phyloP scores from a whole-genome alignment of 1,140 invertebrate species.

The Globodera rostochiensis region DNA sequence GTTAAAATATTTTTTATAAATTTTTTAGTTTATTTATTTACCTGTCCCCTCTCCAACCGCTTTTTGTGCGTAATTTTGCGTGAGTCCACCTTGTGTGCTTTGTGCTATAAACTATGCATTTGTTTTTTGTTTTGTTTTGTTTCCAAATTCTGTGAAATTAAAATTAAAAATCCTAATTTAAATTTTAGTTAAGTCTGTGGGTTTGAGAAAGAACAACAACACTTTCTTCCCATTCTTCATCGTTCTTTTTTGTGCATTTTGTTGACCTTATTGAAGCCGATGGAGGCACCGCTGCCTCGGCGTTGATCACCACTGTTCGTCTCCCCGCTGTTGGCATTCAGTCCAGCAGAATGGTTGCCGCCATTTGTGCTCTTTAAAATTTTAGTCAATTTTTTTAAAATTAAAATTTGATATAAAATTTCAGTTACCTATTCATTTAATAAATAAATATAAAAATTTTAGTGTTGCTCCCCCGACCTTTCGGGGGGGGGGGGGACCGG shows the following conservation, averaged over 20 bases:
- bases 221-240: too few relatives aligned
- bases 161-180: not conserved
- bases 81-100: slow-evolving; percentile 34
- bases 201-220: too few relatives aligned
- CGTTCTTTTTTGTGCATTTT: too few relatives aligned
- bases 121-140: not conserved
- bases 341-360: not conserved
- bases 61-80: slow-evolving; percentile 29
- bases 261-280: not conserved
- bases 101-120: not conserved
- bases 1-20: slow-evolving; percentile 11
- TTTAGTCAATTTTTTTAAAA: not conserved
- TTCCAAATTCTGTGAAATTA: not conserved
- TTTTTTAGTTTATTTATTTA: not conserved
- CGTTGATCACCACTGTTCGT: not conserved
- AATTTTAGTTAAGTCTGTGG: too few relatives aligned
- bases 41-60: slow-evolving; percentile 22
- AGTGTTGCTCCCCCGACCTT: too few relatives aligned
- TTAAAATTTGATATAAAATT: too few relatives aligned
- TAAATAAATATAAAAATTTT: too few relatives aligned
- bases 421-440: too few relatives aligned
- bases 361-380: not conserved
- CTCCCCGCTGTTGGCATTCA: not conserved
- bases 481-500: too few relatives aligned
- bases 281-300: not conserved